A percentile compares a stretch with the other conserved stretches of the same genome.
These are phyloP conservation scores for Hanleya hanleyi DNA, from an alignment of 2,888 invertebrate species.

Conservation along the genomic window DNA sequence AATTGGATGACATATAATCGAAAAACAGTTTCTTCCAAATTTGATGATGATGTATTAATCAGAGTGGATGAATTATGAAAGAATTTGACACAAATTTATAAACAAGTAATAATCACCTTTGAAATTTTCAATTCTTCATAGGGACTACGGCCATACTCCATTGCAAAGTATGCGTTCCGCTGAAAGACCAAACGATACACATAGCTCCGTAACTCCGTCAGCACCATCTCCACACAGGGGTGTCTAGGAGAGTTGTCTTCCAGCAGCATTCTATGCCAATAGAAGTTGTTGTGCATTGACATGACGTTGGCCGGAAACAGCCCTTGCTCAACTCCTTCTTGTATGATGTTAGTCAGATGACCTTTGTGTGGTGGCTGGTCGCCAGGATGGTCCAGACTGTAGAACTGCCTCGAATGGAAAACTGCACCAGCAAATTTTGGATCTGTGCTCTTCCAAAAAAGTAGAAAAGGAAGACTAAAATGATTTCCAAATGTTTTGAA, in stretches of 20 bases:
- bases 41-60: neutral
- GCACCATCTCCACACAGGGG: constrained; percentile 53
- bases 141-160: constrained; percentile 63
- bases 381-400: constrained; percentile 36
- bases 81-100: constrained; percentile 19
- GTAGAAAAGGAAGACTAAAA: neutral
- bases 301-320: constrained; percentile 50
- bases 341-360: constrained; percentile 9
- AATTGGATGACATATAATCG: too few relatives aligned
- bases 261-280: constrained; percentile 61
- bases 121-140: constrained; percentile 42
- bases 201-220: constrained; percentile 53
- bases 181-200: constrained; percentile 63
- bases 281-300: constrained; percentile 63
- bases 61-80: neutral
- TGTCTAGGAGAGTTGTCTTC: constrained; percentile 50
- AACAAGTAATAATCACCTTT: constrained; percentile 31
- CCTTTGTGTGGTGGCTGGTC: constrained; percentile 12
- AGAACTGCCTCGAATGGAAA: constrained; percentile 57
- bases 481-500: neutral
- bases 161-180: constrained; percentile 48
- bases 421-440: constrained; percentile 50
- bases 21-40: too few relatives aligned
- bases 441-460: constrained; percentile 19
- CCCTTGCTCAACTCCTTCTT: constrained; percentile 44